Evolutionary conservation across 2,888 invertebrate genomes (phyloP).

Genomic region (Lithosia quadra): DNA sequence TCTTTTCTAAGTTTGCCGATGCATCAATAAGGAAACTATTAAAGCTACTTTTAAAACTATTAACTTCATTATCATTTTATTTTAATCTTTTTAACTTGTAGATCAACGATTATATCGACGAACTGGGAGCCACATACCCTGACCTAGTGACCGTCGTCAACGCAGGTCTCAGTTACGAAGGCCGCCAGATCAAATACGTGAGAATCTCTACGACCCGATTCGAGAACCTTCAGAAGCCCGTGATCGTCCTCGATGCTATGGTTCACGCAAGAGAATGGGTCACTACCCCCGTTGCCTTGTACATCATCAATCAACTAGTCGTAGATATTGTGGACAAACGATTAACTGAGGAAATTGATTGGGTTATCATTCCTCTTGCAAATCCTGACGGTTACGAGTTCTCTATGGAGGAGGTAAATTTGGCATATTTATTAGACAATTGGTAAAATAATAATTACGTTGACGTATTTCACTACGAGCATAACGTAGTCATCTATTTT

Average conservation of each 20-base stretch:
- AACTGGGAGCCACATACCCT: slow-evolving; percentile 77
- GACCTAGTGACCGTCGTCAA: slow-evolving; percentile 82
- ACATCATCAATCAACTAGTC: slow-evolving; percentile 89
- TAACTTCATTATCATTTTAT: neutral
- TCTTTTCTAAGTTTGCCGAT: neutral
- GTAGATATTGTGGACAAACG: slow-evolving; percentile 81
- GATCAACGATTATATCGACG: slow-evolving; percentile 84
- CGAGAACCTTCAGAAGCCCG: slow-evolving; percentile 81
- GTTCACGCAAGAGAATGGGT: slow-evolving; percentile 92
- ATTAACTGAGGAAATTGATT: slow-evolving; percentile 88
- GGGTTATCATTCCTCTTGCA: slow-evolving; percentile 89
- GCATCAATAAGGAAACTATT: neutral
- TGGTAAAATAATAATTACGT: neutral
- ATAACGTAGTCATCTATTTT: too few species aligned
- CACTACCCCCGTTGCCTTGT: slow-evolving; percentile 89
- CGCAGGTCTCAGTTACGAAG: slow-evolving; percentile 87
- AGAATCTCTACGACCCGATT: slow-evolving; percentile 86
- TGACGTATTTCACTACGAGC: too few species aligned
- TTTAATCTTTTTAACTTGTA: slow-evolving; percentile 55
- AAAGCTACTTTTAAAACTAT: neutral
- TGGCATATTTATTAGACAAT: neutral
- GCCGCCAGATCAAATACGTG: slow-evolving; percentile 86
- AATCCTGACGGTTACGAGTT: slow-evolving; percentile 93
- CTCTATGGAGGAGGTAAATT: slow-evolving; percentile 81
- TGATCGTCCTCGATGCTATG: slow-evolving; percentile 88